Evolutionary conservation across 2,888 invertebrate species (phyloP), one percentile per base, ranked within the genome.

Genomic region (Abrostola triplasia): DNA sequence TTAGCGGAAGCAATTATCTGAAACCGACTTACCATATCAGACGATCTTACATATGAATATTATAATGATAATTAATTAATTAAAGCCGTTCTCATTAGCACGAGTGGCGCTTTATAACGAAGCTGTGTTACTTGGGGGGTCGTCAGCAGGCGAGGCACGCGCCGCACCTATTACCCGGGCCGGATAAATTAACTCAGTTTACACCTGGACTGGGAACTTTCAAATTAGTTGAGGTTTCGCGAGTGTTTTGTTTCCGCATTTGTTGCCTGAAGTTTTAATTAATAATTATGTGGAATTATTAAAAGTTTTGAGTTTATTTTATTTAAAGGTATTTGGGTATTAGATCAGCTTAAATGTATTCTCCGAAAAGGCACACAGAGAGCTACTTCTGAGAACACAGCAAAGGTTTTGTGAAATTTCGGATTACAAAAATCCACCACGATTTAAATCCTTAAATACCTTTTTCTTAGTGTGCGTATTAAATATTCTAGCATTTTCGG

Each of bases 111-210:
- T 10, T 24, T 12, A 42, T 55, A 35, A 47, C 11, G 49, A 51
- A 58, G 52, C 55, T 38, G 55, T 41, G 24, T 36, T 24, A 11
- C n/a, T 36, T 8, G 4, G 0, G 49, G 37, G 57, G 54, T 47
- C 36, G 38, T 73, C 47, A 55, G 67, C 12, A 67, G 48, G 48
- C n/a, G 37, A 67, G 13, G 35, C 73, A 73, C 70, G 73, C 57
- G 37, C 38, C 6, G 8, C 8, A 11, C 35, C 38, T 54, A 54
- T 54, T 52, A 42, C 36, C 48, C 10, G 36, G 47, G 36, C 8
- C 41, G 36, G 11, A 52, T 53, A 55, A 55, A 59, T 36, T 42
- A 35, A 54, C 47, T 38, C 49, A 5, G 37, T n/a, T 54, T 58
- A 52, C 55, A 59, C 71, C 59, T 58, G 54, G 52, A 47, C 42